Base-by-base conservation (phyloP, 30 jellyfish, hydroid and myxozoan species). In the Euphysa ruthae region DNA sequence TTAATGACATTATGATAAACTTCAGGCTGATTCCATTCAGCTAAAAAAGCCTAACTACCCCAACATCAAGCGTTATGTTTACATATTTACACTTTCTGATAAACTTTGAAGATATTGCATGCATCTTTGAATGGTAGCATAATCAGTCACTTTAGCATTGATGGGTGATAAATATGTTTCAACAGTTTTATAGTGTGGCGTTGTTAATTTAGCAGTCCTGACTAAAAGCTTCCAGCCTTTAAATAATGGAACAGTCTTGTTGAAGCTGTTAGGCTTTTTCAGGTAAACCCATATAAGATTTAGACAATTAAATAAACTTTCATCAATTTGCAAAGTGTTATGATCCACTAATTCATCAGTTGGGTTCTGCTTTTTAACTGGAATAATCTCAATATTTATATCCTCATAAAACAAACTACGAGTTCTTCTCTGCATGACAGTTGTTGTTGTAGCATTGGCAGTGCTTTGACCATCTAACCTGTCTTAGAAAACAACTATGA, bases 41-140 rank as follows among this genome's bases (percentile, higher is more conserved):
- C 79, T 58, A 46, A 28, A 23, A 56, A 49, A 43, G 60, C 81
- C 29, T 27, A 16, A 71, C 81, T n/a, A 71, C 81, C 12, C 81
- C 81, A 8, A 69, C 74, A 51, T 69, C 81, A 18, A 69, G 81
- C 32, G 81, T 69, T 26, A 69, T 27, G 66, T 69, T 69, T 19
- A 31, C 81, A 69, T 69, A 30, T 50, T 69, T 0, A 27, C 28
- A 43, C 54, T 28, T 31, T 20, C 51, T 49, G 74, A 30, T 22
- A 6, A 60, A 30, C 38, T 69, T 30, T 4, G 58, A 4, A 69
- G 26, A 23, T 16, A 31, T 25, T 69, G 69, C 42, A 69, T 31
- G 42, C 28, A 61, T 50, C 50, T 46, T 49, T 54, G 20, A 38
- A 70, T 70, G 69, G 79, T 35, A 43, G 61, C 23, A 54, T 54